These are phyloP conservation scores for Crotalus horridus DNA, from an alignment of 2,113 vertebrate genomes.

Conservation along the genomic window DNA sequence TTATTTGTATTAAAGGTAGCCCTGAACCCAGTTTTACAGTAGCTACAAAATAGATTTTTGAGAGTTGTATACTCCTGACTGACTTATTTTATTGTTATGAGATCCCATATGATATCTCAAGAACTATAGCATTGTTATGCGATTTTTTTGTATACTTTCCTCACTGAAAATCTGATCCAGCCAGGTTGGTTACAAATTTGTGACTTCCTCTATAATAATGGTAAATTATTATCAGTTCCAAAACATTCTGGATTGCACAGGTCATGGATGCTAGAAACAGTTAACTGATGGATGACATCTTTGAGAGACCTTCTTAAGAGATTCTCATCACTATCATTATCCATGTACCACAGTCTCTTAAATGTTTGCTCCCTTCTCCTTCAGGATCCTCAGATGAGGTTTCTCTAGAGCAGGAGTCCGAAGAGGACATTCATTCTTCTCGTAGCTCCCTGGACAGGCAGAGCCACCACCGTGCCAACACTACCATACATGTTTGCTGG, in stretches of 20 bases:
- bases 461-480: slow-evolving; percentile 87
- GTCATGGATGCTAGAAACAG: background rate
- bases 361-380: slow-evolving; percentile 49
- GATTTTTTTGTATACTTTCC: background rate
- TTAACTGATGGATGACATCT: background rate
- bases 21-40: background rate
- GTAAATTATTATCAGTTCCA: background rate
- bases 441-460: slow-evolving; percentile 82
- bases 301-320: background rate
- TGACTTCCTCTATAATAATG: background rate
- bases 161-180: background rate
- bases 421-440: slow-evolving; percentile 81
- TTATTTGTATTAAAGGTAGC: background rate
- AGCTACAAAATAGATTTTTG: background rate
- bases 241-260: background rate
- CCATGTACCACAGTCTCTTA: slow-evolving; percentile 15
- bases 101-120: background rate
- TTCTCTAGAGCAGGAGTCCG: slow-evolving; percentile 84
- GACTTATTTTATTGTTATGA: background rate
- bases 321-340: slow-evolving; percentile 9
- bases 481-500: slow-evolving; percentile 95
- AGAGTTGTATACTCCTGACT: background rate
- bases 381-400: slow-evolving; percentile 87
- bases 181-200: background rate
- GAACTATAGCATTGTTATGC: background rate